Percentiles rank a stretch among this genome's conserved stretches.
Evolutionary conservation across 2,888 invertebrate species (phyloP).

Genomic region (Notodonta dromedarius): DNA sequence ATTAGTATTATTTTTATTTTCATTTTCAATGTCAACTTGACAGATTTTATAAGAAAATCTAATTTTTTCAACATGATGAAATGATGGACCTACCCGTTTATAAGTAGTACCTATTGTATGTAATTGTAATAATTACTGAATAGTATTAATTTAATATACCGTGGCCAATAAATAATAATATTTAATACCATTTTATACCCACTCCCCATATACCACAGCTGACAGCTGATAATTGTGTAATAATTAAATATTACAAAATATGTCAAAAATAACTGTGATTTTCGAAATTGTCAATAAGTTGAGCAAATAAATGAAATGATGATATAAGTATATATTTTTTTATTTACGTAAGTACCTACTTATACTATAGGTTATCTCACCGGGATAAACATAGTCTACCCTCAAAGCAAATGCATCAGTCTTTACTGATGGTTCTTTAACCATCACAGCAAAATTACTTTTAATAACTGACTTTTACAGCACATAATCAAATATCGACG

Average conservation of each 20-base stretch:
- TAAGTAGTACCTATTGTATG: conserved; percentile 44
- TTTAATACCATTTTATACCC: conserved; percentile 83
- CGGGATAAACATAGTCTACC: too few relatives aligned
- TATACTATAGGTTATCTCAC: too few relatives aligned
- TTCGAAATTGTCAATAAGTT: conserved; percentile 84
- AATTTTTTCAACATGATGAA: conserved; percentile 49
- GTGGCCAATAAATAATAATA: conserved; percentile 81
- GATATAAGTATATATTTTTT: conserved; percentile 44
- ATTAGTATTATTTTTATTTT: conserved; percentile 41
- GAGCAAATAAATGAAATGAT: conserved; percentile 83
- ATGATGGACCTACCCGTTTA: conserved; percentile 57
- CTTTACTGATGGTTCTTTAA: too few relatives aligned
- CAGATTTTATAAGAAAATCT: conserved; percentile 28
- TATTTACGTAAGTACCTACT: conserved; percentile 2
- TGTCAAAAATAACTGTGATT: conserved; percentile 83
- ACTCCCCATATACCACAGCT: conserved; percentile 77
- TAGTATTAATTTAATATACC: conserved; percentile 72
- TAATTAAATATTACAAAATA: conserved; percentile 76
- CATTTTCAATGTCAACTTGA: conserved; percentile 40
- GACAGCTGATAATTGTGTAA: conserved; percentile 74
- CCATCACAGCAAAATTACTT: too few relatives aligned
- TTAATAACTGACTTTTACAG: too few relatives aligned
- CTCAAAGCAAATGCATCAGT: too few relatives aligned
- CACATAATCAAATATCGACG: too few relatives aligned
- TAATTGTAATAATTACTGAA: conserved; percentile 62